Evolutionary conservation across 1,140 invertebrate genomes (phyloP).

Genomic region (Micrasema minimum): DNA sequence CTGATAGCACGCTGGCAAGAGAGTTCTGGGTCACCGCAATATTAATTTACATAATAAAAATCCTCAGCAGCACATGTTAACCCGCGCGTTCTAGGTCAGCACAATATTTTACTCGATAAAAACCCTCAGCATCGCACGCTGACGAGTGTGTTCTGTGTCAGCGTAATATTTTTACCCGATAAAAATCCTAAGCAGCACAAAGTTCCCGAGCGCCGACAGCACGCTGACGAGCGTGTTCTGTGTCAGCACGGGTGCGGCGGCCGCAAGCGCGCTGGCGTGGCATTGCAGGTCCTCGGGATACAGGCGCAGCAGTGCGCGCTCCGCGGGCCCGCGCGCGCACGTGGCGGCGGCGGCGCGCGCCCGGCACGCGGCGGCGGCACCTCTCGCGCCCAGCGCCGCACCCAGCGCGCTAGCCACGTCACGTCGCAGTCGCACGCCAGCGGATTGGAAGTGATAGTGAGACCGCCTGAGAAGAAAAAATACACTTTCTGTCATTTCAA

Average conservation of each 20-base stretch:
- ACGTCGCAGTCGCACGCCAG: conserved; percentile 88
- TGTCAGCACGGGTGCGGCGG: conserved; percentile 58
- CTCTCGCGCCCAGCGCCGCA: conserved; percentile 84
- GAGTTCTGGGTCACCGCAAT: conserved; percentile 23
- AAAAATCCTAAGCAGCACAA: not conserved
- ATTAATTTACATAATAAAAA: too few relatives aligned
- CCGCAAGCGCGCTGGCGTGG: conserved; percentile 79
- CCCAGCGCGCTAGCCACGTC: conserved; percentile 89
- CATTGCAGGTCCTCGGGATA: conserved; percentile 79
- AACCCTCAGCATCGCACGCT: not conserved
- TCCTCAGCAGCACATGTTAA: too few relatives aligned
- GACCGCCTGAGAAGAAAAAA: conserved; percentile 72
- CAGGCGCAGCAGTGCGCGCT: conserved; percentile 72
- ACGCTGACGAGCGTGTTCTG: conserved; percentile 15
- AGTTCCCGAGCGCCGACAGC: not conserved
- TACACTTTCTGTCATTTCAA: too few relatives aligned
- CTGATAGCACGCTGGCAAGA: not conserved
- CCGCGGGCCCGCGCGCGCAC: conserved; percentile 73
- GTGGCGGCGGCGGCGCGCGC: conserved; percentile 63
- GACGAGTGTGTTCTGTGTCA: too few relatives aligned
- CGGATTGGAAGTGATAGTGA: conserved; percentile 85
- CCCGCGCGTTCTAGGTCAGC: too few relatives aligned
- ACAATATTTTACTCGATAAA: too few relatives aligned
- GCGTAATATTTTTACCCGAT: too few relatives aligned
- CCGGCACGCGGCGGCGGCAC: conserved; percentile 68